These are phyloP conservation scores for Pipistrellus kuhlii DNA, from an alignment of 2,797 vertebrate species.

Conservation along the genomic window DNA sequence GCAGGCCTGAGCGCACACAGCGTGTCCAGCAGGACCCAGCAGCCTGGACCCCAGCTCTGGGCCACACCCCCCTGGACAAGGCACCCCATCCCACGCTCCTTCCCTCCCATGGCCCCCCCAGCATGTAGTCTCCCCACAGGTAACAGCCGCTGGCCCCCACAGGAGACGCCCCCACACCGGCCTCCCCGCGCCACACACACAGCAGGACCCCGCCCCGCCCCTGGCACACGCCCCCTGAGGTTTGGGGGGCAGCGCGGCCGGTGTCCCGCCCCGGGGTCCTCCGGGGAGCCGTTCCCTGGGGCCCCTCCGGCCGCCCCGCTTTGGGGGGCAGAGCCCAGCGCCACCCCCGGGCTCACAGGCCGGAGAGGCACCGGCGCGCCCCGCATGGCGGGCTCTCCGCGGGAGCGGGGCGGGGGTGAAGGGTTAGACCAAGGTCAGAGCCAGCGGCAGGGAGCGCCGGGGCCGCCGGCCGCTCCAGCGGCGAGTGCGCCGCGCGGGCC, in stretches of 20 bases:
- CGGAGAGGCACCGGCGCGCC: too few species aligned
- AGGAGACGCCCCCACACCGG: neutral
- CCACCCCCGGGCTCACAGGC: neutral
- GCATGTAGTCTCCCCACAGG: neutral
- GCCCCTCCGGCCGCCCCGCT: neutral
- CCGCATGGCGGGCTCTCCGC: neutral
- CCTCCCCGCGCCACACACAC: neutral
- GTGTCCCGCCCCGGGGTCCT: neutral
- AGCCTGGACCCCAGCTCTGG: neutral
- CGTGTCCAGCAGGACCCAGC: neutral
- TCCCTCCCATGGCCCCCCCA: neutral
- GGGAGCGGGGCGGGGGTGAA: neutral
- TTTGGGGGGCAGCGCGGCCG: too few species aligned
- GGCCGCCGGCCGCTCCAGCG: neutral
- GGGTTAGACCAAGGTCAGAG: constrained; percentile 52
- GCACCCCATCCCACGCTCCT: neutral
- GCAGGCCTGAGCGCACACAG: neutral
- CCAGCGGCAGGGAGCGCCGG: neutral
- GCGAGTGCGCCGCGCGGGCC: accelerated
- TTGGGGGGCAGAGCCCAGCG: neutral
- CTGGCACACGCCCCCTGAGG: too few species aligned
- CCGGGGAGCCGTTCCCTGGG: neutral
- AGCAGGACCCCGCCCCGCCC: accelerated
- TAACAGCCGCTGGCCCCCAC: neutral
- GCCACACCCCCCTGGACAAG: neutral